phyloP scores from a whole-genome alignment of 2,797 vertebrate species.

The Pangasius macronema region DNA sequence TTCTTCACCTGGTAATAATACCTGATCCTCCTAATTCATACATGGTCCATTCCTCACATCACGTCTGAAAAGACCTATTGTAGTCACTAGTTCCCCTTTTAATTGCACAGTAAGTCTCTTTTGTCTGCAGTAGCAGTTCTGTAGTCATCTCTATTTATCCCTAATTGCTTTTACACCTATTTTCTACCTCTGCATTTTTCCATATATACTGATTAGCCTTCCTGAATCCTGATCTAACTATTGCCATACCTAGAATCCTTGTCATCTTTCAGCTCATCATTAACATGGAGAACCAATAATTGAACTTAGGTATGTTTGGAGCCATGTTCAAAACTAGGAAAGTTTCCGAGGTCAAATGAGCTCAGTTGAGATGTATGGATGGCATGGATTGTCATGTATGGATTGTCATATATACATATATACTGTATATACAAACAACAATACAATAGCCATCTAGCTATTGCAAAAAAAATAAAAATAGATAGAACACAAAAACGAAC shows the following conservation, averaged over 20 bases:
- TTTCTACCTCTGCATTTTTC: neutral
- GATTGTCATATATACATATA: too few species aligned
- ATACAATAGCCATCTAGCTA: too few species aligned
- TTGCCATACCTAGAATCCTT: neutral
- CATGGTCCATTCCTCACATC: neutral
- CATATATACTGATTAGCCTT: neutral
- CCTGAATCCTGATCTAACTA: neutral
- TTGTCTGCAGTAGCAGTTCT: neutral
- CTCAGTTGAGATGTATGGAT: too few species aligned
- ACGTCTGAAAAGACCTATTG: neutral
- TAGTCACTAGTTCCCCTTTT: neutral
- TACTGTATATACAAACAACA: too few species aligned
- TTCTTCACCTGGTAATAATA: neutral
- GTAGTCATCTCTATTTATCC: neutral
- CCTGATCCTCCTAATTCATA: neutral
- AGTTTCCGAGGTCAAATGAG: neutral
- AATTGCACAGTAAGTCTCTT: conserved; percentile 4
- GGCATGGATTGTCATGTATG: too few species aligned
- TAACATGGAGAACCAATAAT: neutral
- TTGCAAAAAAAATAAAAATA: too few species aligned
- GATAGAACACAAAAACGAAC: neutral
- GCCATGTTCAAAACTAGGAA: neutral
- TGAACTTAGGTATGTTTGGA: neutral
- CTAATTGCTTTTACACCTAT: neutral
- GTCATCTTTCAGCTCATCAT: neutral